Conservation (phyloP, 2,888 invertebrate genomes). For the Netelia virgata region DNA sequence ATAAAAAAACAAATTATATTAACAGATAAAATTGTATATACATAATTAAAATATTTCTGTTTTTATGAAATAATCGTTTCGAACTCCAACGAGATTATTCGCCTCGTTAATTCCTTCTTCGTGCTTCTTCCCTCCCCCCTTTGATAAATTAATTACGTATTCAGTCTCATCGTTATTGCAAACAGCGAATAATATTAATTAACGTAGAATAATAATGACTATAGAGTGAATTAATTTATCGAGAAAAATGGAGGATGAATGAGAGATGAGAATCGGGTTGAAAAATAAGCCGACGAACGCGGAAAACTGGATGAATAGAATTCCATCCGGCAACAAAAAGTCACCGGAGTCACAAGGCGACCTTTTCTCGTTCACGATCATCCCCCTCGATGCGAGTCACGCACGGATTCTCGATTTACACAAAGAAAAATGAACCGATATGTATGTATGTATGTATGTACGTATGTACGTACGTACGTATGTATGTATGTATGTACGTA, state of each 20-base stretch:
- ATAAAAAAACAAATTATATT: too few species aligned
- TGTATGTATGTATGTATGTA: conserved; percentile 1
- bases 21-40: too few species aligned
- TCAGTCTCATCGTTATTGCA: neutral
- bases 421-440: conserved; percentile 18
- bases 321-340: conserved; percentile 46
- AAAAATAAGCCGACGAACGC: neutral
- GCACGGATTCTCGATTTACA: conserved; percentile 60
- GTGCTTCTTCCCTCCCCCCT: too few species aligned
- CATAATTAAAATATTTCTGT: too few species aligned
- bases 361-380: conserved; percentile 19
- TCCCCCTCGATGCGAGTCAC: conserved; percentile 58
- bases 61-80: too few species aligned
- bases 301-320: conserved; percentile 50
- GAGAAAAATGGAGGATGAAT: neutral
- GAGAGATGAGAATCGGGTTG: neutral
- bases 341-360: conserved; percentile 13
- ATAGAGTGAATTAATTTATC: conserved; percentile 17
- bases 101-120: too few species aligned
- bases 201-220: neutral
- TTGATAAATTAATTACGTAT: too few species aligned
- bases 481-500: too few species aligned
- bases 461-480: too few species aligned
- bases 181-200: neutral
- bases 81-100: too few species aligned